Evolutionary conservation across 2,797 vertebrate genomes (phyloP).

Genomic region (Molossus alvarezi): DNA sequence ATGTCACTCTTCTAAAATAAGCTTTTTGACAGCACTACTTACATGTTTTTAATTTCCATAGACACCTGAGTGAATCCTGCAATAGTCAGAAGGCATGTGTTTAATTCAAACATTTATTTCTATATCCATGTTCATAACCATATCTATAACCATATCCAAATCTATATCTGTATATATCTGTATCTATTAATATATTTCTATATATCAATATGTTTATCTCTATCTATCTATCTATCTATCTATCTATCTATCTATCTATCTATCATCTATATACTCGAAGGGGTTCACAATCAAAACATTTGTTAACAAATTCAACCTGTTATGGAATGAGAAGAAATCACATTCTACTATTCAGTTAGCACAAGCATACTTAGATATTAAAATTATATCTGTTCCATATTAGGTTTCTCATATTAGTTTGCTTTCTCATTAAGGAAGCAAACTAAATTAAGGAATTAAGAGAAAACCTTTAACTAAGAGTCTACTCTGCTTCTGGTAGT

Average conservation of each 20-base stretch:
- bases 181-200: neutral
- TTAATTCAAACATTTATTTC: neutral
- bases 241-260: neutral
- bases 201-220: neutral
- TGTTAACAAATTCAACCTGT: neutral
- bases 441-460: neutral
- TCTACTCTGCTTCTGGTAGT: neutral
- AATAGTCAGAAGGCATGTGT: neutral
- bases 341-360: neutral
- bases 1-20: constrained; percentile 16
- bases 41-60: neutral
- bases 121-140: neutral
- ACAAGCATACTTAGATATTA: neutral
- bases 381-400: neutral
- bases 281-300: constrained; percentile 25
- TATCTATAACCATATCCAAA: neutral
- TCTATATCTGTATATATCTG: neutral
- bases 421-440: neutral
- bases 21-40: neutral
- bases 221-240: neutral
- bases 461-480: constrained; percentile 2
- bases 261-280: neutral
- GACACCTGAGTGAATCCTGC: neutral
- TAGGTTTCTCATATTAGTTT: neutral
- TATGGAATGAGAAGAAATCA: neutral